Base-by-base conservation (phyloP, 2,797 vertebrate species). In the Petrocephalus schoutedeni region DNA sequence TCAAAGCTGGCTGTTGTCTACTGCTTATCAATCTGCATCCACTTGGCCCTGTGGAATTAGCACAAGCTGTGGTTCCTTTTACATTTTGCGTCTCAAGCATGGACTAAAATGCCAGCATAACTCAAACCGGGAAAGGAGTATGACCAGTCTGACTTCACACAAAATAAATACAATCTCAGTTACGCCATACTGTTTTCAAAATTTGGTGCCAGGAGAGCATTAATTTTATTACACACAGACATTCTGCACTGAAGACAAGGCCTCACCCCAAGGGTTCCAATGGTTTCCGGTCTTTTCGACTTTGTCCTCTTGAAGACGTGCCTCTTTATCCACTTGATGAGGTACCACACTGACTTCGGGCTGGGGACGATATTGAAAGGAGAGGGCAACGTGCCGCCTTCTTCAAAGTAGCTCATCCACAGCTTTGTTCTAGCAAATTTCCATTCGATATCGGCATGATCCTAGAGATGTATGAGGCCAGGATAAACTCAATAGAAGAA, bases 381-480 rank as follows among this genome's bases (percentile, higher is more conserved):
- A 3, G 98, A 94, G 0, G 98, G 98, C 21, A 99, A 94, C 23
- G 98, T 99, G 58, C 96, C 98, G 57, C 98, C 98, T 94, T 99
- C 98, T 93, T 99, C 98, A 92, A 99, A 99, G 91, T 99, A 99
- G 93, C 98, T 99, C 98, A 99, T 99, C 98, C 98, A 99, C 89
- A 99, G 95, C 93, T 99, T 99, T 16, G 98, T 99, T 93, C 98
- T 94, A 91, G 98, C 98, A 92, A 99, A 99, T 92, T 99, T 99
- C 98, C 98, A 99, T 92, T 99, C 98, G 23, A 99, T 99, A 89
- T 99, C 98, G 53, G 98, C 98, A 71, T 99, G 98, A 93, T 99
- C 98, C 98, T 99, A 90, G 92, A 91, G 16, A 67, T n/a, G 16
- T 28, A 58, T 36, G 19, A 32, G 58, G 14, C 8, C 4, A 45